Evolutionary conservation across 2,888 invertebrate species (phyloP).

Genomic region (Melanostoma scalare): DNA sequence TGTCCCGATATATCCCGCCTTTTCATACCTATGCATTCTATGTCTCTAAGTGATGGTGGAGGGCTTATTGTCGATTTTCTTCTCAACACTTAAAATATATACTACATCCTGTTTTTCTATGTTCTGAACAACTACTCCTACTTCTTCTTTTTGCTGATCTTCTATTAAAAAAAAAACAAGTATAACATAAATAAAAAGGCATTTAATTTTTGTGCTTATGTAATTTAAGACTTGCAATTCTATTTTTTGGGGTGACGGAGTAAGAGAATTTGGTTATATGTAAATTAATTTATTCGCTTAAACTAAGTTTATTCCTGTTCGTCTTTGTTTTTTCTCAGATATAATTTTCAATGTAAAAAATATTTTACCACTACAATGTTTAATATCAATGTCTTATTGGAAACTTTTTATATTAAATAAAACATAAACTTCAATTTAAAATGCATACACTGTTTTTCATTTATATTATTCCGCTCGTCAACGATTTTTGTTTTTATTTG

Average conservation of each 20-base stretch:
- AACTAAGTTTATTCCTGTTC: conserved; percentile 23
- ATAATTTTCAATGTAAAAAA: conserved; percentile 51
- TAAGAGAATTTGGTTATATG: conserved; percentile 50
- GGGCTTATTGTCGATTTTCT: conserved; percentile 48
- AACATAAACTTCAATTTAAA: conserved; percentile 38
- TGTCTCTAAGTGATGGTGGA: conserved; percentile 56
- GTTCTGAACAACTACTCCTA: conserved; percentile 38
- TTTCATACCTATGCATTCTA: conserved; percentile 57
- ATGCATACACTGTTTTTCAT: conserved; percentile 72
- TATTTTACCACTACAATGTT: background rate
- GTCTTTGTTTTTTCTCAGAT: conserved; percentile 27
- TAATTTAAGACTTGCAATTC: background rate
- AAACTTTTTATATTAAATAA: background rate
- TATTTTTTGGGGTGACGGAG: conserved; percentile 59
- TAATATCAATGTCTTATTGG: too few relatives aligned
- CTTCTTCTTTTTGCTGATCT: conserved; percentile 33
- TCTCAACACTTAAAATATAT: conserved; percentile 38
- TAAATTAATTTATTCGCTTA: conserved; percentile 57
- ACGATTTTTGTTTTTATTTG: conserved; percentile 43
- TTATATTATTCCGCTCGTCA: conserved; percentile 71
- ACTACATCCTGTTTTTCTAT: conserved; percentile 9
- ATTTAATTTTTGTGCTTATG: too few relatives aligned
- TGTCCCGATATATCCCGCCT: conserved; percentile 58
- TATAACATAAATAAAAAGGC: conserved; percentile 16
- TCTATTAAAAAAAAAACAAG: conserved; percentile 36